Evolutionary conservation across 2,797 vertebrate genomes (phyloP), one percentile per base, ranked within the genome.

Genomic region (Spheniscus humboldti): DNA sequence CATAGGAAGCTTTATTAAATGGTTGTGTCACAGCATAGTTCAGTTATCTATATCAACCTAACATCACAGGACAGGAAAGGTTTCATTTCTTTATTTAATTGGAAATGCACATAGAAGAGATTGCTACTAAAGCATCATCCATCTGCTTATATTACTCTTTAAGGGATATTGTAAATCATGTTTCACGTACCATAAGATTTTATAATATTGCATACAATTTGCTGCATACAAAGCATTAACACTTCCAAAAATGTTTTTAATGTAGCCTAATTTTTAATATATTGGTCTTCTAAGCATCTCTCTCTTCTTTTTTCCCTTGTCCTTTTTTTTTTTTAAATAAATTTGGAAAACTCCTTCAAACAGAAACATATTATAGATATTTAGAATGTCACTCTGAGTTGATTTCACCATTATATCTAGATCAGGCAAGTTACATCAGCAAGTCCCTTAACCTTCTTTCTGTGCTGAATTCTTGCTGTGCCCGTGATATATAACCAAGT

Each of bases 111-210:
- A 66, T 18, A 78, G 71, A 80, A 80, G 45, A 83, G 68, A 74
- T 66, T 83, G 63, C 81, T 23, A 31, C 76, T 83, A 74, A 93
- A 95, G 28, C 56, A 83, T 86, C 52, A 75, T 60, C 62, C 67
- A 64, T 79, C 71, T 86, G 52, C 35, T 94, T 94, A 7, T 85
- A 94, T 85, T 87, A 27, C n/a, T 88, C 52, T 93, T 63, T 47
- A 71, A 69, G 48, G 43, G 47, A 28, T 83, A 59, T 64, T 92
- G 35, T 93, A 86, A 93, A 90, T 59, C 2, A 14, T 72, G 64
- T n/a, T 90, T 91, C 39, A 79, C 1, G 8, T 92, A 19, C 7
- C 47, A n/a, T 71, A 94, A 60, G 28, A 78, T 59, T 94, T 94
- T 89, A 74, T n/a, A 91, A 35, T 64, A 53, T 78, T 72, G 64